A percentile compares a stretch with the other conserved stretches of the same genome.
Evolutionary conservation across 2,113 vertebrate species (phyloP).

Genomic region (Stigmatopora argus): DNA sequence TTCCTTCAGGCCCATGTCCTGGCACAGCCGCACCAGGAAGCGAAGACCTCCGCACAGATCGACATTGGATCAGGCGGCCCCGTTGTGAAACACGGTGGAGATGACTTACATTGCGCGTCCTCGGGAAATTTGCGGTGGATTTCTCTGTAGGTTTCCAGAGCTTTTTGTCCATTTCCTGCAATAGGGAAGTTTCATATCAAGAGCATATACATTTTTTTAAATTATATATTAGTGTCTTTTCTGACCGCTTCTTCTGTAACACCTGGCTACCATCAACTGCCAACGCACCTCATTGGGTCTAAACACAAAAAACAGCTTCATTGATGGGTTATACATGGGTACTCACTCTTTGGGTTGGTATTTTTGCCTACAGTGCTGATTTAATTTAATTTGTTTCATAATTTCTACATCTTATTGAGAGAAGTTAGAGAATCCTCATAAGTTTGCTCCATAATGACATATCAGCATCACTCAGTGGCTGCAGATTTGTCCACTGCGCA

Average conservation of each 20-base stretch:
- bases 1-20: conserved; percentile 90
- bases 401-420: no score
- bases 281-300: conserved; percentile 89
- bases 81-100: not conserved
- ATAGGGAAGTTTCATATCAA: not conserved
- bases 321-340: not conserved
- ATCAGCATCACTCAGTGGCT: no score
- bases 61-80: not conserved
- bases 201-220: not conserved
- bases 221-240: not conserved
- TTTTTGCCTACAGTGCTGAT: no score
- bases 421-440: no score
- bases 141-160: conserved; percentile 89
- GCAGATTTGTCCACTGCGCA: no score
- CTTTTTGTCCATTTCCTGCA: conserved; percentile 92
- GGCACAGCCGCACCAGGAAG: conserved; percentile 89
- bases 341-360: no score
- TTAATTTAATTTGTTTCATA: no score
- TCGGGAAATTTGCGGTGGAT: conserved; percentile 93
- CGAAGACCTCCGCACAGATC: conserved; percentile 73
- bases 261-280: conserved; percentile 92
- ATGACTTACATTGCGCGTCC: conserved; percentile 84
- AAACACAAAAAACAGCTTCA: conserved; percentile 18
- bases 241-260: conserved; percentile 88
- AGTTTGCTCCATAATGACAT: no score